Base-by-base conservation (phyloP, 2,888 invertebrate genomes). In the Esperia sulphurella region DNA sequence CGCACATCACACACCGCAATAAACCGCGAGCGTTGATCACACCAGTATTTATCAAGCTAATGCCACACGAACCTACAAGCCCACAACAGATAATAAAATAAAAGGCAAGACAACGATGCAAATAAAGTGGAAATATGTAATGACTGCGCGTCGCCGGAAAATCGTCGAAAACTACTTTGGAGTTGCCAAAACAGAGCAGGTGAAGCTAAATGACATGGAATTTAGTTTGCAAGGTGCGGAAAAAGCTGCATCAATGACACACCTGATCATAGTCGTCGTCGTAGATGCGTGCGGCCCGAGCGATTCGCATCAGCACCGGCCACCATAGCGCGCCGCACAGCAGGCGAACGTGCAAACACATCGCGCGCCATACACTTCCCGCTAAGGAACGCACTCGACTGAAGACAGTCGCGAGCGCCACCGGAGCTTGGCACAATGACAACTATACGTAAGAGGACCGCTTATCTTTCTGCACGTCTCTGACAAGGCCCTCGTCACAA, bases 191-290 rank as follows among this genome's bases (percentile, higher is more conserved):
- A 66, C 66, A 68, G 61, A 71, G 48, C 46, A 57, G 74, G 75
- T 79, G 79, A 85, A 83, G 82, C 79, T 80, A 71, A 65, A 81
- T 75, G 74, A 78, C 67, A 76, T 63, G 60, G 64, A 63, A 54
- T 53, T 60, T 68, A 68, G 65, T 59, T 63, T 70, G 73, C 71
- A 59, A 55, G 61, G 79, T 79, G 83, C 73, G 75, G 69, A 78
- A 61, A 58, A 83, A 79, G 79, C 80, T 64, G 68, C 74, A 59
- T 67, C 74, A 65, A 65, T 68, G 78, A 84, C 86, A 79, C 75
- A 89, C 89, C 89, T 89, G 88, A 59, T 89, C 85, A 69, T 89
- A 88, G 81, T 77, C 86, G 83, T 88, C 88, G 82, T 87, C 79
- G 79, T 76, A 83, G 77, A 63, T 62, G 63, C 75, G 77, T 47